These are phyloP conservation scores for Drosophila anomalata DNA, from an alignment of 2,888 invertebrate genomes.

Conservation along the genomic window DNA sequence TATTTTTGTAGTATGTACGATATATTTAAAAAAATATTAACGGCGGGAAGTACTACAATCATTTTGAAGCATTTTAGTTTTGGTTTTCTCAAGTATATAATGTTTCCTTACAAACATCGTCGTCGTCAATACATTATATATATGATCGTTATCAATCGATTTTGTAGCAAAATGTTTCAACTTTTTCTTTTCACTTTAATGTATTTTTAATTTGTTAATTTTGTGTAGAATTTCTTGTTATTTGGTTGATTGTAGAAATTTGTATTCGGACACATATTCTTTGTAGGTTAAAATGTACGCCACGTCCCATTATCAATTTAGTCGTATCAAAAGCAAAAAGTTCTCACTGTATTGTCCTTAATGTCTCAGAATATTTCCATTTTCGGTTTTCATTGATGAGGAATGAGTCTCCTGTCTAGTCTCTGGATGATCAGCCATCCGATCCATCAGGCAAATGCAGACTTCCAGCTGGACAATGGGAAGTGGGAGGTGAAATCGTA, in stretches of 20 bases:
- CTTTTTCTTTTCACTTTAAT: slow-evolving; percentile 36
- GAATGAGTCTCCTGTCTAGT: slow-evolving; percentile 25
- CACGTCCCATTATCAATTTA: slow-evolving; percentile 47
- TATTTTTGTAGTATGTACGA: slow-evolving; percentile 47
- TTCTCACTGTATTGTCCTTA: slow-evolving; percentile 70
- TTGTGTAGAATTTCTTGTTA: slow-evolving; percentile 51
- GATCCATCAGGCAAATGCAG: slow-evolving; percentile 13
- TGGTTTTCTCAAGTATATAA: slow-evolving; percentile 25
- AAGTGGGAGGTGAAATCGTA: slow-evolving; percentile 34
- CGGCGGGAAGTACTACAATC: slow-evolving; percentile 80
- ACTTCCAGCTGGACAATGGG: slow-evolving; percentile 38
- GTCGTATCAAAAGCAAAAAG: slow-evolving; percentile 65
- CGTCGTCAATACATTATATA: slow-evolving; percentile 37
- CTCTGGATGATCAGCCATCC: slow-evolving; percentile 10
- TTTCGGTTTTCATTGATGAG: slow-evolving; percentile 38
- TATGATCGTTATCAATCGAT: slow-evolving; percentile 61
- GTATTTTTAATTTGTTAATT: slow-evolving; percentile 28
- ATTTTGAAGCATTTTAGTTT: slow-evolving; percentile 63
- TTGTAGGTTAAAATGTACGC: slow-evolving; percentile 51
- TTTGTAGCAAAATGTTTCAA: slow-evolving; percentile 65
- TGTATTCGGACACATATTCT: slow-evolving; percentile 54
- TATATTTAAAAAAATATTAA: slow-evolving; percentile 70
- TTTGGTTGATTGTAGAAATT: slow-evolving; percentile 71
- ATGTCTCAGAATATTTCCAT: slow-evolving; percentile 69
- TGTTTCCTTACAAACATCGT: slow-evolving; percentile 19